Base-by-base conservation (phyloP, 2,797 vertebrate species). In the Chloroceryle amazona region DNA sequence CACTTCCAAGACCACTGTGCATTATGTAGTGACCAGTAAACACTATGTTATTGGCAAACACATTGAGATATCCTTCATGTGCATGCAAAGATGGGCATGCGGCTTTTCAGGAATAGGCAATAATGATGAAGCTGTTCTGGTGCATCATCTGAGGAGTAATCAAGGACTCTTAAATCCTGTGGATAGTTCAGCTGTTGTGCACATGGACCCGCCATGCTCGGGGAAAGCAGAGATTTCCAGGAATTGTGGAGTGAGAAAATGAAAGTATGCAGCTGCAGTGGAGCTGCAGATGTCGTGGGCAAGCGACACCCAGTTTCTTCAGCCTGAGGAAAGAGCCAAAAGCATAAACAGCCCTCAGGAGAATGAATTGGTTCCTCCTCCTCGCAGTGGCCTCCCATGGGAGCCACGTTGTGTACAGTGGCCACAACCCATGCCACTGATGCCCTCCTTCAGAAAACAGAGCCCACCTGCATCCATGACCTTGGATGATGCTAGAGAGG, bases 141-240 rank as follows among this genome's bases (percentile, higher is more conserved):
- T 95, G 78, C 57, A 78, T 74, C 44, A 11, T 92, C 79, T 95
- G 57, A 85, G 57, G 41, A 92, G 47, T 39, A 93, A 81, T 73
- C 18, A 58, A 71, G 61, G 89, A 72, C 65, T 95, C 31, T 87
- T 89, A 93, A 89, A 92, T 83, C 52, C 86, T 57, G 46, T 28
- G 61, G 63, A 86, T 37, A 89, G 71, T 47, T 93, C 95, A 96
- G 86, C 95, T 94, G 92, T 74, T 0, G 1, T 49, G 72, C 92
- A 94, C 75, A 85, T 92, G 92, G 84, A 67, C 72, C 41, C 61
- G 84, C 37, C 85, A 78, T 21, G 41, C 84, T 91, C 17, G 86
- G 91, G 92, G 92, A 95, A 96, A 96, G 86, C 81, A 68, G 72
- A 92, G 90, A 89, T 93, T 96, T 96, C 95, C 94, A 96, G 94